Evolutionary conservation across 2,888 invertebrate species (phyloP).

Genomic region (Heliconius hortense): DNA sequence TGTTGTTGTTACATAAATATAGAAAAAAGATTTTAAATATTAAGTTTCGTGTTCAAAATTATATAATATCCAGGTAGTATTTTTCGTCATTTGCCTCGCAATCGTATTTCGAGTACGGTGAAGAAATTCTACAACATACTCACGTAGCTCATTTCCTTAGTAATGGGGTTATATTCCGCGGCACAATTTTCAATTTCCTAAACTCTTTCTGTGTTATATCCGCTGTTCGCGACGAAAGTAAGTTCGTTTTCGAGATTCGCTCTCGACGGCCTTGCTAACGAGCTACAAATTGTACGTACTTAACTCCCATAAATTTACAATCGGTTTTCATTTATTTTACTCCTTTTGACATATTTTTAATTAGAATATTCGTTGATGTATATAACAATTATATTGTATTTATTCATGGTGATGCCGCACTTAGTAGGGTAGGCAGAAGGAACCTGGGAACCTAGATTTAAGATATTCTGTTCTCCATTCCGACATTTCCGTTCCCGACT

Average conservation of each 20-base stretch:
- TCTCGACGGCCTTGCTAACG: slow-evolving; percentile 41
- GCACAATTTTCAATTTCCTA: slow-evolving; percentile 80
- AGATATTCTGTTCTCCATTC: too few species aligned
- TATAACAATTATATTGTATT: too few species aligned
- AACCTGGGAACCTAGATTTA: too few species aligned
- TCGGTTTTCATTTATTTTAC: slow-evolving; percentile 19
- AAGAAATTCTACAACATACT: slow-evolving; percentile 70
- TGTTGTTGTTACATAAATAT: background rate
- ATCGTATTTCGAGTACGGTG: slow-evolving; percentile 44
- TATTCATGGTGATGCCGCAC: too few species aligned
- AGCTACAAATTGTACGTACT: slow-evolving; percentile 40
- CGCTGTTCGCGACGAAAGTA: slow-evolving; percentile 57
- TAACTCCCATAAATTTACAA: slow-evolving; percentile 31
- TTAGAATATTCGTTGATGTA: too few species aligned
- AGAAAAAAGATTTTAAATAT: background rate
- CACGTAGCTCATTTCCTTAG: slow-evolving; percentile 79
- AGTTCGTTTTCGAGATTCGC: slow-evolving; percentile 49
- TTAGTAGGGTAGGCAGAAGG: too few species aligned
- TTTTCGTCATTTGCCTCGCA: slow-evolving; percentile 34
- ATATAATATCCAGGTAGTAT: slow-evolving; percentile 34
- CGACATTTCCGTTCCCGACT: too few species aligned
- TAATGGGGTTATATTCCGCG: slow-evolving; percentile 78
- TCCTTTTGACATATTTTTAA: background rate
- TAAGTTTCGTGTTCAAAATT: background rate
- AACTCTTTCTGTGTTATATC: slow-evolving; percentile 72